Evolutionary conservation across 1,140 invertebrate genomes (phyloP).

Genomic region (Trachymyrmex septentrionalis): DNA sequence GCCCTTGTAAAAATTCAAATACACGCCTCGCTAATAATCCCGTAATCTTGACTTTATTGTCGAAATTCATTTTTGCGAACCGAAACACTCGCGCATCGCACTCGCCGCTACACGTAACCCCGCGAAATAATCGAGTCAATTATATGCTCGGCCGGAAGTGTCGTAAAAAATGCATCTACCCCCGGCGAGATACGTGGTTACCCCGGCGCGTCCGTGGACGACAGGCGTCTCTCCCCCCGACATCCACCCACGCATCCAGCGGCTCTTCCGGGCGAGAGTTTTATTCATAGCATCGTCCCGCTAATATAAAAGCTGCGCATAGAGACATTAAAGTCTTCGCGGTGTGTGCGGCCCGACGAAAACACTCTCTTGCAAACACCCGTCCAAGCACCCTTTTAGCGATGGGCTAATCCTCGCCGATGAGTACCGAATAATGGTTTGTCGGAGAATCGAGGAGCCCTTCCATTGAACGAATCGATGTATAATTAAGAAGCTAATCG

Average conservation of each 20-base stretch:
- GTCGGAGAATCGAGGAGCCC: background rate
- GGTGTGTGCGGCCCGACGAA: conserved; percentile 15
- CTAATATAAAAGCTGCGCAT: conserved; percentile 79
- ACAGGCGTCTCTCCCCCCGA: conserved; percentile 48
- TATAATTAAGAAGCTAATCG: conserved; percentile 13
- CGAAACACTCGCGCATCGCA: background rate
- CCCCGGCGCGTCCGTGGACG: conserved; percentile 34
- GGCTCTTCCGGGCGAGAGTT: conserved; percentile 71
- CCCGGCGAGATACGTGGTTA: conserved; percentile 48
- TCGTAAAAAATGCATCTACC: conserved; percentile 55
- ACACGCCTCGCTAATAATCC: background rate
- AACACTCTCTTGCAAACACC: background rate
- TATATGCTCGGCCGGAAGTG: conserved; percentile 51
- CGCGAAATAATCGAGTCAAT: conserved; percentile 58
- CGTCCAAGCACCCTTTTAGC: conserved; percentile 28
- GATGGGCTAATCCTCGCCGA: conserved; percentile 27
- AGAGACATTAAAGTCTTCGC: conserved; percentile 78
- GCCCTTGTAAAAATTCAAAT: too few species aligned
- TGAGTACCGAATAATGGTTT: background rate
- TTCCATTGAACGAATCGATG: background rate
- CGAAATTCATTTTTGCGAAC: background rate
- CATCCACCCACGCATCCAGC: conserved; percentile 35
- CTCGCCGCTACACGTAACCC: background rate
- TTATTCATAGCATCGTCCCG: conserved; percentile 79
- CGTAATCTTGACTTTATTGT: conserved; percentile 16